Evolutionary conservation across 2,113 vertebrate genomes (phyloP), one percentile per base, ranked within the genome.

Genomic region (Festucalex cinctus): DNA sequence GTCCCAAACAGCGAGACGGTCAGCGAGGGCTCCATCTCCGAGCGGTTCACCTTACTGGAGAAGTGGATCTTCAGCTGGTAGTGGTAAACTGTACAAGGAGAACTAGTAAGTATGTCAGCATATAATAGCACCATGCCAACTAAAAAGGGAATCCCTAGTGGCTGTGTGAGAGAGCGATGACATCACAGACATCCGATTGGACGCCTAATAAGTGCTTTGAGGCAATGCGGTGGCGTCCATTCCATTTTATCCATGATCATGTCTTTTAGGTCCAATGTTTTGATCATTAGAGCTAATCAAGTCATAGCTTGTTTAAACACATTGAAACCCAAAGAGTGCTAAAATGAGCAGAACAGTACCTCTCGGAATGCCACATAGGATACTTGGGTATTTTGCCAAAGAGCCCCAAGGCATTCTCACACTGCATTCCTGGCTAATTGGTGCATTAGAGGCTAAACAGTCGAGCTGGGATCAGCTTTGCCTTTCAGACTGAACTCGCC

Each of bases 31-130:
- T 91, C 85, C 74, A 83, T 80, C 72, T 81, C 88, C 0, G 83
- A 86, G 1, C 37, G 73, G 41, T 87, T 88, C 48, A 80, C 58
- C 17, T 86, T 75, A 51, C 87, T 85, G 77, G 78, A 84, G 74
- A 93, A 91, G 65, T 90, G 89, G n/a, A 93, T 90, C 85, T 93
- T 93, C 79, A 93, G 69, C 82, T 93, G 92, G 63, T 92, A 93
- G 80, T 93, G 92, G 69, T 91, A 90, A 64, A 92, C 92, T 93
- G 79, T 16, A 51, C 20, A n/a, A 63, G 80, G 6, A 7, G 26
- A 77, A 24, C 39, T 24, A 24, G 39, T 2, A 48, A 48, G 46
- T 49, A 49, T 1, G 20, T 20, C 46, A 49, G 46, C 39, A 13
- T 41, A 3, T 41, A 13, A 44, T 44, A 5, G 16, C 16, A 44